Evolutionary conservation across 1,140 invertebrate genomes (phyloP).

Genomic region (Papilio helenus): DNA sequence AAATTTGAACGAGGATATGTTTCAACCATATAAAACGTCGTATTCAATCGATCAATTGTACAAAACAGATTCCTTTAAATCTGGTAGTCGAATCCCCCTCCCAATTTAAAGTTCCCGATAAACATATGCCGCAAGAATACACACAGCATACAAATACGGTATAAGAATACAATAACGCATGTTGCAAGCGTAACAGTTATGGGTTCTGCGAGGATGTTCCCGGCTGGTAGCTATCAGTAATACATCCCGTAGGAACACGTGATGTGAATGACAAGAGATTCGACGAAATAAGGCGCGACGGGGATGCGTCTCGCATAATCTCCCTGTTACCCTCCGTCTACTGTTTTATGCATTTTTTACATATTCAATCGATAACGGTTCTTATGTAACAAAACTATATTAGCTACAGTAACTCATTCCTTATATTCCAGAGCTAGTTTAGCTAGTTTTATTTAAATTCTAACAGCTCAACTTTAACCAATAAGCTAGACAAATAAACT

Average conservation of each 20-base stretch:
- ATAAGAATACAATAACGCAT: conserved; percentile 72
- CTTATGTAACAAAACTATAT: background rate
- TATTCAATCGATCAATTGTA: background rate
- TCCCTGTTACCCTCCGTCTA: conserved; percentile 36
- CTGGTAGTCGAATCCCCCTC: conserved; percentile 48
- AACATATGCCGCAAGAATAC: conserved; percentile 71
- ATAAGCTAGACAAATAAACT: background rate
- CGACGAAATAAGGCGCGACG: conserved; percentile 48
- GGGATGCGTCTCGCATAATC: conserved; percentile 62
- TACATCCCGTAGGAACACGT: conserved; percentile 72
- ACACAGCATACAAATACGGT: conserved; percentile 70
- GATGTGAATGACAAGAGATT: conserved; percentile 47
- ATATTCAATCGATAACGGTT: background rate
- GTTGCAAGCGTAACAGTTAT: conserved; percentile 66
- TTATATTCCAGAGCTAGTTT: too few species aligned
- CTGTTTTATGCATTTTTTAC: conserved; percentile 8
- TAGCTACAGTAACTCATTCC: background rate
- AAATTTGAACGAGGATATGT: background rate
- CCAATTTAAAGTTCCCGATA: conserved; percentile 70
- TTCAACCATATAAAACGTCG: background rate
- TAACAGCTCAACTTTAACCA: background rate
- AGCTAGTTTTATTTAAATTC: background rate
- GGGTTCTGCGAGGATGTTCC: conserved; percentile 50
- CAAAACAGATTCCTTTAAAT: conserved; percentile 9
- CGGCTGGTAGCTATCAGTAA: conserved; percentile 62